Percentiles rank a stretch among this genome's conserved stretches.
These are phyloP conservation scores for Notocelia uddmanniana DNA, from an alignment of 2,888 invertebrate genomes.

Conservation along the genomic window DNA sequence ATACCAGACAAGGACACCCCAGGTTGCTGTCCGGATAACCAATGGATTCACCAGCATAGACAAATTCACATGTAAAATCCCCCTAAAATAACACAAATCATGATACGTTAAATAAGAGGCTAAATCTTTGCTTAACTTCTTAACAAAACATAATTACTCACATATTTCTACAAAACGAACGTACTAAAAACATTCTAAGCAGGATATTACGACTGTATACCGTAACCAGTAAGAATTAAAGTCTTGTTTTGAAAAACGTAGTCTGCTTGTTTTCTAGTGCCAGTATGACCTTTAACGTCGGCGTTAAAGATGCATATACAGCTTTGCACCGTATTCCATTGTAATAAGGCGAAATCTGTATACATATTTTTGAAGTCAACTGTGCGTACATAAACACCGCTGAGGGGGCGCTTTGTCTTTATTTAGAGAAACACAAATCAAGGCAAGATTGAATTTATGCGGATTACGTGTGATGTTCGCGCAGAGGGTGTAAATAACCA, in stretches of 20 bases:
- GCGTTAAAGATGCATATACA: neutral
- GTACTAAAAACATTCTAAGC: neutral
- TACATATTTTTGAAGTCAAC: neutral
- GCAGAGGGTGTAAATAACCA: conserved; percentile 13
- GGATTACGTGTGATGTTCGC: conserved; percentile 33
- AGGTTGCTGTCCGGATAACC: no score
- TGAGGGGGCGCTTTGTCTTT: conserved; percentile 34
- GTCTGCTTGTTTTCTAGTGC: neutral
- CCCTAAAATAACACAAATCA: no score
- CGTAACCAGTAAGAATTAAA: neutral
- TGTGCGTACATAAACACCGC: conserved; percentile 32
- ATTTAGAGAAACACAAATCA: conserved; percentile 41
- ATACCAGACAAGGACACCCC: no score
- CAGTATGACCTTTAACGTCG: conserved; percentile 7
- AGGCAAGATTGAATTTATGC: conserved; percentile 37
- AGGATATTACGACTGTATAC: neutral
- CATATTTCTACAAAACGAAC: conserved; percentile 3
- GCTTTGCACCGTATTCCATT: neutral
- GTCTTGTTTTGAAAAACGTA: neutral
- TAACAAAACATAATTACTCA: neutral
- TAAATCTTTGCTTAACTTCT: neutral
- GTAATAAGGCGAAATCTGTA: neutral
- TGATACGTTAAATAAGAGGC: no score
- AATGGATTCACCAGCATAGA: no score
- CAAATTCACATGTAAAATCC: no score